Percentiles rank a stretch among this genome's conserved stretches.
Conservation (phyloP, 2,113 vertebrate species). For the Pipa parva region DNA sequence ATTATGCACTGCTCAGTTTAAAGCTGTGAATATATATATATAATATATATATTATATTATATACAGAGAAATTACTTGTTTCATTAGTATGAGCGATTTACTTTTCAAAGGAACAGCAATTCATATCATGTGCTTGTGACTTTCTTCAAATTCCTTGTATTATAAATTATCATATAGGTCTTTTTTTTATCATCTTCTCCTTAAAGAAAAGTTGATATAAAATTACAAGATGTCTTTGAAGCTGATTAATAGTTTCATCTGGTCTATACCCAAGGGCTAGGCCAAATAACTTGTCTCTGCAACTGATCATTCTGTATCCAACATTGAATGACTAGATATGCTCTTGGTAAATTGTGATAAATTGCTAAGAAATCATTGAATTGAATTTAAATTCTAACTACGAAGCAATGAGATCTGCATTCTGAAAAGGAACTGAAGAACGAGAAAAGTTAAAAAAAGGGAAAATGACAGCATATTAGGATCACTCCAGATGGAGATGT, state of each 20-base stretch:
- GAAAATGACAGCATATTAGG: too few species aligned
- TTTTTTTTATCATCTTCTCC: background rate
- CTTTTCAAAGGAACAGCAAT: background rate
- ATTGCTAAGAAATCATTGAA: background rate
- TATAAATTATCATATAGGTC: background rate
- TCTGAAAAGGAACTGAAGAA: background rate
- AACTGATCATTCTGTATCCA: slow-evolving; percentile 8
- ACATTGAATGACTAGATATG: slow-evolving; percentile 16
- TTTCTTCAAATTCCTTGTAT: background rate
- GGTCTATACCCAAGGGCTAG: background rate
- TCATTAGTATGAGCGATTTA: background rate
- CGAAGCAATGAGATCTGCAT: background rate
- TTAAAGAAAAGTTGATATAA: slow-evolving; percentile 18
- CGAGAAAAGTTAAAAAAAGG: too few species aligned
- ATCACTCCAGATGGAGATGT: too few species aligned
- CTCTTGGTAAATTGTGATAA: slow-evolving; percentile 13
- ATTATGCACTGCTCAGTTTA: too few species aligned
- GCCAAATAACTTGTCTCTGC: slow-evolving; percentile 15
- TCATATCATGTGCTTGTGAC: background rate
- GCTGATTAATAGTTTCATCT: slow-evolving; percentile 27
- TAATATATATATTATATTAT: background rate
- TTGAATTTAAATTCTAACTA: background rate
- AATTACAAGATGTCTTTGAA: slow-evolving; percentile 10
- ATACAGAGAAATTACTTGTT: background rate
- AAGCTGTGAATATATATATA: too few species aligned